phyloP scores from a whole-genome alignment of 2,113 vertebrate species.

The Sphyrna mokarran region DNA sequence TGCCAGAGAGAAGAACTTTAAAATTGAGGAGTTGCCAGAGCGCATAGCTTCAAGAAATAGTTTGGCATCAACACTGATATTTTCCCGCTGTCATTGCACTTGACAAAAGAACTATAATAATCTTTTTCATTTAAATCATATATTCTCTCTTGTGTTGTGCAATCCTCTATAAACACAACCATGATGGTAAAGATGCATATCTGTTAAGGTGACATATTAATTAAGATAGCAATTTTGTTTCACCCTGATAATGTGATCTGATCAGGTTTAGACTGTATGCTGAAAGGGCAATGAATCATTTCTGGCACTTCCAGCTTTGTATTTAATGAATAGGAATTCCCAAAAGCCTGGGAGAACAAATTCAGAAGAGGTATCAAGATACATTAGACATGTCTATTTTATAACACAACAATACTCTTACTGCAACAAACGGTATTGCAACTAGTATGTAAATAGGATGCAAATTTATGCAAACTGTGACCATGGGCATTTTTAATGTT shows the following conservation, averaged over 20 bases:
- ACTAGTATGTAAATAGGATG: neutral
- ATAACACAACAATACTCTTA: neutral
- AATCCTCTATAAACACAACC: neutral
- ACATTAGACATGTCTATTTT: neutral
- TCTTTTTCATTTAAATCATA: neutral
- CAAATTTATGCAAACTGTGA: neutral
- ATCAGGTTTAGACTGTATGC: neutral
- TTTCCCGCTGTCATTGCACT: neutral
- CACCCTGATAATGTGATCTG: neutral
- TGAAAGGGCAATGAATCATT: conserved; percentile 14
- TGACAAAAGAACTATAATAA: neutral
- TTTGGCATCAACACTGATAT: neutral
- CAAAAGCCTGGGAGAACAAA: neutral
- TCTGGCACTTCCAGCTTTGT: neutral
- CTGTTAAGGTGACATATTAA: neutral
- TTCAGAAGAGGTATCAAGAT: neutral
- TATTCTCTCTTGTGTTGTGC: neutral
- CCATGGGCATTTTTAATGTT: neutral
- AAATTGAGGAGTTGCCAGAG: neutral
- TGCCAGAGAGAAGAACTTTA: neutral
- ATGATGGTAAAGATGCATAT: neutral
- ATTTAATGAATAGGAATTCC: conserved; percentile 3
- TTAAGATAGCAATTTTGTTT: conserved; percentile 17
- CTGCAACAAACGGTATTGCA: neutral
- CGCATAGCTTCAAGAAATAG: neutral